Percentiles rank a stretch among this genome's conserved stretches.
Evolutionary conservation across 2,888 invertebrate genomes (phyloP).

Genomic region (Nomada hirtipes): DNA sequence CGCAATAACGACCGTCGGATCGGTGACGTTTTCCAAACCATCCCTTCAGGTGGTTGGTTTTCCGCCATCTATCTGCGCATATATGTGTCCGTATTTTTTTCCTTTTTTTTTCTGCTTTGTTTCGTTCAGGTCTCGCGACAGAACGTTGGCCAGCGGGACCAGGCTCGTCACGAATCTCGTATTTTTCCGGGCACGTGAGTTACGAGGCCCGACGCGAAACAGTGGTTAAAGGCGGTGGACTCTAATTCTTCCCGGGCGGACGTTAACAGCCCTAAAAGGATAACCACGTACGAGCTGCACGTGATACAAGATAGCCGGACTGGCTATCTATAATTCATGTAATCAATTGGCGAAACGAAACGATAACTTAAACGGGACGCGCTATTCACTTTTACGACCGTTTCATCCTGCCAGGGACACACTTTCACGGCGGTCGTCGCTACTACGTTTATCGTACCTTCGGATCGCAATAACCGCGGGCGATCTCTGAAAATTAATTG

Average conservation of each 20-base stretch:
- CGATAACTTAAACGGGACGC: constrained; percentile 71
- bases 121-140: constrained; percentile 7
- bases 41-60: neutral
- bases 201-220: constrained; percentile 61
- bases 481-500: constrained; percentile 18
- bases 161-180: constrained; percentile 56
- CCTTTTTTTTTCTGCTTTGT: constrained; percentile 8
- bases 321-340: constrained; percentile 77
- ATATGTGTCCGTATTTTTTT: neutral
- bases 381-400: constrained; percentile 72
- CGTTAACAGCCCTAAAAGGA: constrained; percentile 76
- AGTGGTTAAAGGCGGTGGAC: constrained; percentile 68
- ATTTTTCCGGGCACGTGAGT: constrained; percentile 60
- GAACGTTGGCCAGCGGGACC: constrained; percentile 22
- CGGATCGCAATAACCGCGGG: neutral
- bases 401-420: constrained; percentile 44
- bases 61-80: neutral
- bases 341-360: constrained; percentile 76
- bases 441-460: constrained; percentile 16
- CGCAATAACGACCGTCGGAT: constrained; percentile 64
- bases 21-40: constrained; percentile 34
- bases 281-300: constrained; percentile 72
- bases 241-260: constrained; percentile 74
- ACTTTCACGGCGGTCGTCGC: constrained; percentile 12
- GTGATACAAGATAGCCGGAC: constrained; percentile 58